Evolutionary conservation across 2,797 vertebrate species (phyloP), one percentile per base, ranked within the genome.

Genomic region (Sparidentex hasta): DNA sequence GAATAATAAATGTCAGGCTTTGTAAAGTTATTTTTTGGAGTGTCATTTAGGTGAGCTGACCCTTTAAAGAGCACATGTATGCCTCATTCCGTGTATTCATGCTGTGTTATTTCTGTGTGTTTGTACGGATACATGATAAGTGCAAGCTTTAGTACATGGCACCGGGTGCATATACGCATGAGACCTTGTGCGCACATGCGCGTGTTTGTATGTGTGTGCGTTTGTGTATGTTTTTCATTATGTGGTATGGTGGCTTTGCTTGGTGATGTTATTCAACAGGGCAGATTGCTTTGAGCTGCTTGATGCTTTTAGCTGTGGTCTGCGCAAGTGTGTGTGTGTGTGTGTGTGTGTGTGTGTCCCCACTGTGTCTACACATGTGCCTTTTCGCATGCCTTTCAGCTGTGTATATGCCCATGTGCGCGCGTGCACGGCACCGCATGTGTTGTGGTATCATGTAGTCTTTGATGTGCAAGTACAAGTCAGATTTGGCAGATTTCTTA

Each of bases 221-320:
- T 83, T 76, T 82, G 76, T 89, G 87, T 90, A 69, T 91, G 92
- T 88, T 90, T 92, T 92, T 91, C 86, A 92, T 93, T 92, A 91
- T 91, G 91, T 79, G 88, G 90, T 88, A 25, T 70, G 64, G 83
- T 87, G 90, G 92, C 88, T 93, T 89, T 86, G 87, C 89, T 88
- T 71, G 83, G 89, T 92, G 86, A 92, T 92, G 92, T 90, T 92
- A 76, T 93, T 91, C 88, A 86, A 83, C 83, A 85, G 86, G 88
- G 86, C n/a, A 54, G 88, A 88, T 91, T 87, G 81, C 90, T 93
- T 91, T 93, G 88, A 93, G 90, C 87, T 78, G 79, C 88, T 78
- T 87, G 86, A 89, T 93, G 86, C 92, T 93, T 92, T 92, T 90
- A 91, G 87, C 87, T 92, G 84, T 92, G 89, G 90, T 91, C 73